phyloP scores from a whole-genome alignment of 2,797 vertebrate genomes.

The Muscicapa striata region DNA sequence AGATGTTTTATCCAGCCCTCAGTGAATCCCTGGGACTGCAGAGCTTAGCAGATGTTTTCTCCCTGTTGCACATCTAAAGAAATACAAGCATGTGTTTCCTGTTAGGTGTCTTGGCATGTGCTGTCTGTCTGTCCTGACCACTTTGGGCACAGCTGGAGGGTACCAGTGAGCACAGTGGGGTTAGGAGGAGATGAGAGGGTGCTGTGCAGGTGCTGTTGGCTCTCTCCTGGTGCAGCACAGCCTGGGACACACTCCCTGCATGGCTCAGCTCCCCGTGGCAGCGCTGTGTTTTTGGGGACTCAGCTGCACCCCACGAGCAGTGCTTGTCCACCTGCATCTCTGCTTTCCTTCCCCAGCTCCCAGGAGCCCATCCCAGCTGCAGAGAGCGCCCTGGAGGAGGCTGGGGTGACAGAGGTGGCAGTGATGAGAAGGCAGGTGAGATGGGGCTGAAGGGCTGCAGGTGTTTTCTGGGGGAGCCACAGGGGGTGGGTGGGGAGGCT shows the following conservation, averaged over 20 bases:
- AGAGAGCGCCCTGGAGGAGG: conserved; percentile 68
- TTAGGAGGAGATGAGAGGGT: not conserved
- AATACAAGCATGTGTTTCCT: not conserved
- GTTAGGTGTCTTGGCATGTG: not conserved
- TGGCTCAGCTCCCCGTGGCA: accelerated
- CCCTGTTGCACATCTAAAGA: not conserved
- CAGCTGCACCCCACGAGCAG: not conserved
- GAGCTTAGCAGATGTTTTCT: not conserved
- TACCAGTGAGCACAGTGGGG: not conserved
- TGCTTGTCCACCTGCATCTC: not conserved
- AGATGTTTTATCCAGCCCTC: not conserved
- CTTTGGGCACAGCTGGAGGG: not conserved
- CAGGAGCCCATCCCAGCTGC: conserved; percentile 54
- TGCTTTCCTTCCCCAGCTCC: conserved; percentile 50
- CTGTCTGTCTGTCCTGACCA: not conserved
- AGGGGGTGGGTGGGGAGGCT: too few species aligned
- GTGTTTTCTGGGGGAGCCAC: not conserved
- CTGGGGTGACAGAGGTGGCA: conserved; percentile 73
- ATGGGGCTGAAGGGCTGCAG: not conserved
- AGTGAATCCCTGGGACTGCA: not conserved
- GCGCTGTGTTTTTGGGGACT: not conserved
- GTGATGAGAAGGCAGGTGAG: conserved; percentile 82
- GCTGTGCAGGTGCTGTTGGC: not conserved
- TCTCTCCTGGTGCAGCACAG: not conserved
- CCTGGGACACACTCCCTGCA: not conserved